Evolutionary conservation across 2,113 vertebrate genomes (phyloP), one percentile per base, ranked within the genome.

Genomic region (Rana temporaria): DNA sequence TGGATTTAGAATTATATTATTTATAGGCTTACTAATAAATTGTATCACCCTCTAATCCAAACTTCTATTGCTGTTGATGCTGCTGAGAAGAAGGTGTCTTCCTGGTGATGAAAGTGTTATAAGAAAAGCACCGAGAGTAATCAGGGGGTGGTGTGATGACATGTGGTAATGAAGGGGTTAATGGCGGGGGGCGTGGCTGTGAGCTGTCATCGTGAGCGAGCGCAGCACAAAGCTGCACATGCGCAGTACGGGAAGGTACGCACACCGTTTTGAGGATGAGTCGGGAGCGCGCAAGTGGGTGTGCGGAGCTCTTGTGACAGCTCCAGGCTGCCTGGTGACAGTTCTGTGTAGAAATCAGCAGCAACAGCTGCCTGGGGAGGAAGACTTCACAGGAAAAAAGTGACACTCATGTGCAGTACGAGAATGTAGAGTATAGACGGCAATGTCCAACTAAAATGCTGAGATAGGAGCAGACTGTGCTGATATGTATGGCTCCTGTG

Each of bases 281-380:
- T 2, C 34, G 67, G 22, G 52, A 22, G 70, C 80, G 70, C 70
- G 62, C 80, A 42, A 22, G 80, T 65, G 70, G 80, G 70, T 20
- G 80, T 74, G 80, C 24, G 70, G 80, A 16, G 19, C 53, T 0
- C 32, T 16, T 24, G 62, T 82, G 80, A 82, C 80, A 82, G 70
- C 70, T 82, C 6, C 18, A 22, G 26, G 42, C 60, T 69, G 68
- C 34, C 18, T 42, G 42, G 17, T 82, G 80, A 82, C 80, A 75
- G 80, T 42, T 74, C 26, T 22, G 16, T 73, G n/a, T 42, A 55
- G 60, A n/a, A 64, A 53, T 22, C 19, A 4, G 6, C 12, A 38
- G 48, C 22, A 72, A 8, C 38, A 17, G 32, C 18, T 22, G 26
- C 9, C 16, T 17, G 34, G 2, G 30, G 38, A 56, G 19, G 26